Conservation (phyloP, 1,140 invertebrate species). For the Pseudachorutes palmiensis region DNA sequence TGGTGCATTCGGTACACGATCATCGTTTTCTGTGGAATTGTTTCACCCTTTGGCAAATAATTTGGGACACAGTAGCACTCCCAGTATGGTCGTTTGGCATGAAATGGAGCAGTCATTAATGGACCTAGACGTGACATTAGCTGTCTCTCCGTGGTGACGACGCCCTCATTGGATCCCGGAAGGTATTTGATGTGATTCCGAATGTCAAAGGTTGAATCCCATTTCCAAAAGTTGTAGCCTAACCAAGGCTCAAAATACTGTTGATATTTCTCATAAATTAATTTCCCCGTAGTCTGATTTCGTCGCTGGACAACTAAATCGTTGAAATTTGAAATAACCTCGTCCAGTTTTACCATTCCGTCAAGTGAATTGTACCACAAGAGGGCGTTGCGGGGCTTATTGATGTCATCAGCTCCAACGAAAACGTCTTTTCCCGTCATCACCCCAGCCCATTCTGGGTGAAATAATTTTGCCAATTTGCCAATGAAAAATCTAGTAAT, state of each 20-base stretch:
- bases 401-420: neutral
- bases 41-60: neutral
- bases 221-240: slow-evolving; percentile 22
- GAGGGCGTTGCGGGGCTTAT: neutral
- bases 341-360: neutral
- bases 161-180: neutral
- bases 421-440: neutral
- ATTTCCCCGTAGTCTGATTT: neutral
- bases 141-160: neutral
- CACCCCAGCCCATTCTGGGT: neutral
- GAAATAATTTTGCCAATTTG: neutral
- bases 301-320: neutral
- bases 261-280: slow-evolving; percentile 8
- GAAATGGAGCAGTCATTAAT: neutral
- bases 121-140: neutral
- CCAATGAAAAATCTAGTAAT: neutral
- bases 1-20: slow-evolving; percentile 28
- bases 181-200: slow-evolving; percentile 12
- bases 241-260: slow-evolving; percentile 10
- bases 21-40: neutral
- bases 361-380: neutral
- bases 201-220: slow-evolving; percentile 17
- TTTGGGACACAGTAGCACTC: neutral
- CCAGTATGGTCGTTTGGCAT: slow-evolving; percentile 15
- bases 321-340: neutral